Conservation (phyloP, 2,797 vertebrate genomes). For the Danio jaintianensis region DNA sequence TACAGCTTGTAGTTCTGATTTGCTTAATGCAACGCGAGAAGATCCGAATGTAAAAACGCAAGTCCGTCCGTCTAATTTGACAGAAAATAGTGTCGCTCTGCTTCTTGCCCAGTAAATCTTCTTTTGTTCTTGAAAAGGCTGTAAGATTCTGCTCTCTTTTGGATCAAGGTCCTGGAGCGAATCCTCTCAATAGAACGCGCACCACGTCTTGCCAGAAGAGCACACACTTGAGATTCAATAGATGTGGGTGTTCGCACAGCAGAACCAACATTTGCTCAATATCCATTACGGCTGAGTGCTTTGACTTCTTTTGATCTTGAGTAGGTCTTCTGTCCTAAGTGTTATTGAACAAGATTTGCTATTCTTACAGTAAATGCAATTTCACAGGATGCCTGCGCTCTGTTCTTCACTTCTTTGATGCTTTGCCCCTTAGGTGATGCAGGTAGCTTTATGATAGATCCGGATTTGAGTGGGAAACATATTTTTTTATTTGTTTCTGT, state of each 20-base stretch:
- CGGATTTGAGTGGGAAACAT: not conserved
- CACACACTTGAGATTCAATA: constrained; percentile 55
- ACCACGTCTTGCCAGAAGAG: constrained; percentile 47
- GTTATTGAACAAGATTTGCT: constrained; percentile 55
- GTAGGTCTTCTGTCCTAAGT: constrained; percentile 51
- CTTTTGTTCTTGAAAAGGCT: constrained; percentile 20
- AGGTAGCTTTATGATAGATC: constrained; percentile 40
- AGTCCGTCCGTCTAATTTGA: not conserved
- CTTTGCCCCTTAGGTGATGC: constrained; percentile 51
- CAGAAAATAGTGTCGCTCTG: constrained; percentile 9
- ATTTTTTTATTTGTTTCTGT: not conserved
- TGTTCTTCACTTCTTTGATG: constrained; percentile 58
- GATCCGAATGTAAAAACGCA: constrained; percentile 1
- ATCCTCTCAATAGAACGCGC: constrained; percentile 46
- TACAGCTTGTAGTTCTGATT: constrained; percentile 15
- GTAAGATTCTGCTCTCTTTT: constrained; percentile 38
- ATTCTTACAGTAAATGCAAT: constrained; percentile 57
- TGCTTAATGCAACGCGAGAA: constrained; percentile 24
- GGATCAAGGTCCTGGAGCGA: constrained; percentile 53
- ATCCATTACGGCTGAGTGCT: constrained; percentile 61
- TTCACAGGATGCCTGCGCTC: constrained; percentile 51
- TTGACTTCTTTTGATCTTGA: constrained; percentile 60
- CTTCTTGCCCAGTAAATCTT: constrained; percentile 1
- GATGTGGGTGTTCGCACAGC: constrained; percentile 60
- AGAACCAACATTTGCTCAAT: constrained; percentile 57